Evolutionary conservation across 2,113 vertebrate genomes (phyloP).

Genomic region (Paramisgurnus dabryanus): DNA sequence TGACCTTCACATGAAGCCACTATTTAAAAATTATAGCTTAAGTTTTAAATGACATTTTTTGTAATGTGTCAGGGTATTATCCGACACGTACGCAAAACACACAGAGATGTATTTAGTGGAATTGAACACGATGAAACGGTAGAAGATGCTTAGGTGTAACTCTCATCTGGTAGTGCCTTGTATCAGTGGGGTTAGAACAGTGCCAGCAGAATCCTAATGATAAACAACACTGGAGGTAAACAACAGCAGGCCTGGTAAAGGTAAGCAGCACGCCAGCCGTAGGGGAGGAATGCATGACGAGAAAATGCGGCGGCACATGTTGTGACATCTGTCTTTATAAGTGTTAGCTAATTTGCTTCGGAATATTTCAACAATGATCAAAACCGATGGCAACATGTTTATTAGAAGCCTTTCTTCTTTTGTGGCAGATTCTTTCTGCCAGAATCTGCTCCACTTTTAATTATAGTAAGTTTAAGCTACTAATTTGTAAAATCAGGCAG

Average conservation of each 20-base stretch:
- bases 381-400: conserved; percentile 67
- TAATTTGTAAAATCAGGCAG: conserved; percentile 15
- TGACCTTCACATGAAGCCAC: not conserved
- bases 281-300: conserved; percentile 65
- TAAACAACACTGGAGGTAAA: conserved; percentile 77
- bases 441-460: conserved; percentile 50
- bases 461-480: conserved; percentile 31
- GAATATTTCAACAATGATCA: conserved; percentile 78
- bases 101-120: not conserved
- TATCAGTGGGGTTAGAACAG: conserved; percentile 43
- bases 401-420: conserved; percentile 45
- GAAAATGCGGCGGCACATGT: conserved; percentile 76
- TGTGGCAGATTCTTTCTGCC: conserved; percentile 51
- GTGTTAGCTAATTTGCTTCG: conserved; percentile 79
- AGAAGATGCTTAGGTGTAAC: conserved; percentile 2
- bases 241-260: conserved; percentile 78
- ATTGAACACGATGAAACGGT: not conserved
- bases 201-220: conserved; percentile 65
- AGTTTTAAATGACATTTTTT: not conserved
- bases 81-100: not conserved
- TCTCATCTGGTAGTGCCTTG: conserved; percentile 32
- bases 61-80: not conserved
- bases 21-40: not conserved
- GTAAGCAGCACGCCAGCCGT: conserved; percentile 67
- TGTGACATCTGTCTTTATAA: conserved; percentile 81